Evolutionary conservation across 2,888 invertebrate species (phyloP).

Genomic region (Plutella xylostella): DNA sequence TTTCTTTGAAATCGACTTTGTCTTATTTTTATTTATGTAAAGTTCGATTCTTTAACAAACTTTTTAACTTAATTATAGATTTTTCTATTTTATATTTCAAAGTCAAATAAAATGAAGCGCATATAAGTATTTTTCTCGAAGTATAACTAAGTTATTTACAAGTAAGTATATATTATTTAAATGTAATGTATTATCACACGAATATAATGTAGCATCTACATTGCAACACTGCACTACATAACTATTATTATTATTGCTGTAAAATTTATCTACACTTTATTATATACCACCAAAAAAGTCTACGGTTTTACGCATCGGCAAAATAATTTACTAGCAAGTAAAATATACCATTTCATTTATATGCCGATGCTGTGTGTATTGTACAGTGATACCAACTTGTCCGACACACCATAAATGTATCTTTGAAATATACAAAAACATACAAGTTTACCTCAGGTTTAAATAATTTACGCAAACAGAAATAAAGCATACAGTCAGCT

Average conservation of each 20-base stretch:
- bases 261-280: conserved; percentile 51
- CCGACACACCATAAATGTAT: too few relatives aligned
- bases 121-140: not conserved
- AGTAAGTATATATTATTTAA: not conserved
- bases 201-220: conserved; percentile 57
- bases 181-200: conserved; percentile 45
- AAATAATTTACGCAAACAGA: too few relatives aligned
- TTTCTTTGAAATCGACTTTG: too few relatives aligned
- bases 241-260: conserved; percentile 65
- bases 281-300: conserved; percentile 58
- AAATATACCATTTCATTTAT: too few relatives aligned
- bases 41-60: not conserved
- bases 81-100: not conserved
- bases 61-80: not conserved
- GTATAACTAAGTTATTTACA: not conserved
- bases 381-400: too few relatives aligned
- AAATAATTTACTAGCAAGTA: conserved; percentile 16
- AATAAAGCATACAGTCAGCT: too few relatives aligned
- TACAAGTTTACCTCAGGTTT: too few relatives aligned
- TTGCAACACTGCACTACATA: conserved; percentile 52
- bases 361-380: too few relatives aligned
- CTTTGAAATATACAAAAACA: too few relatives aligned
- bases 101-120: not conserved
- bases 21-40: too few relatives aligned
- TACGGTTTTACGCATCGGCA: conserved; percentile 27